A percentile compares a stretch with the other conserved stretches of the same genome.
Conservation (phyloP, 2,888 invertebrate species). For the Cybosia mesomella region DNA sequence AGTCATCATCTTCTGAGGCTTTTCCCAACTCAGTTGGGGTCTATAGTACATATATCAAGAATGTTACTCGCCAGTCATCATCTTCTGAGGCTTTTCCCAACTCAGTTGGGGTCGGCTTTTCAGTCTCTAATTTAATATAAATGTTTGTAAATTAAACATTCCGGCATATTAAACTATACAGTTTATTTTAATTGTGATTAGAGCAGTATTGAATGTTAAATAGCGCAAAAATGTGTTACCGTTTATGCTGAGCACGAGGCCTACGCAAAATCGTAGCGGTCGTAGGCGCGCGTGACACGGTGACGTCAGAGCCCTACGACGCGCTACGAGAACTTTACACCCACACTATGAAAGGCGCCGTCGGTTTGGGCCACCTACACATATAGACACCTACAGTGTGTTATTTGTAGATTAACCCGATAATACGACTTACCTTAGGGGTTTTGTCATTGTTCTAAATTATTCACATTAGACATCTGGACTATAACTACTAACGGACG, state of each 20-base stretch:
- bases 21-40: no score
- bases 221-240: conserved; percentile 9
- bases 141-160: background rate
- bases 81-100: no score
- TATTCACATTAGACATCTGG: background rate
- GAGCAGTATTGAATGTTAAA: background rate
- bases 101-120: no score
- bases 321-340: conserved; percentile 59
- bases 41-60: background rate
- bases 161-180: background rate
- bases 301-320: conserved; percentile 70
- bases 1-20: no score
- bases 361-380: conserved; percentile 35
- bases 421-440: background rate
- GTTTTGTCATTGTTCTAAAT: background rate
- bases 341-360: conserved; percentile 45
- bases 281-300: conserved; percentile 59
- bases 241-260: conserved; percentile 27
- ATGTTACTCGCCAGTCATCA: background rate
- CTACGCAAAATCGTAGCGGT: conserved; percentile 60
- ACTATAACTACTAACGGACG: background rate
- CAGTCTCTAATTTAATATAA: background rate
- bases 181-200: conserved; percentile 2
- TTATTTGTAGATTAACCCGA: conserved; percentile 9
- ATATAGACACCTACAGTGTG: conserved; percentile 7